Conservation (phyloP, 2,113 vertebrate genomes). For the Corythornis madagascariensis region DNA sequence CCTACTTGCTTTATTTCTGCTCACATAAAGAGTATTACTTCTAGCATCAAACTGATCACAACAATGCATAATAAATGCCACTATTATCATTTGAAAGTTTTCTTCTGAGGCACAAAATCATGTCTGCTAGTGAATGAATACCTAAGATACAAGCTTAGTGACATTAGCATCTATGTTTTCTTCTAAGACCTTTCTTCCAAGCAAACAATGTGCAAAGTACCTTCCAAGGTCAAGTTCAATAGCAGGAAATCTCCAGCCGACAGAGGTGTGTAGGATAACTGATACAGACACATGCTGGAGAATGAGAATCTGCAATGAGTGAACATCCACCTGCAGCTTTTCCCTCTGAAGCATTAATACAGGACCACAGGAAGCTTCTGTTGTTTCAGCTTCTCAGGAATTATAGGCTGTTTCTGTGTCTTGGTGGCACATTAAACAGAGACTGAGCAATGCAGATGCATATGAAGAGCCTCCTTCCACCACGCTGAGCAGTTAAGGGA, state of each 20-base stretch:
- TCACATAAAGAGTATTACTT: background rate
- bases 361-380: constrained; percentile 53
- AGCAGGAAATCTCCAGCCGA: constrained; percentile 53
- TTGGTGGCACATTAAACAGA: constrained; percentile 16
- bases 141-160: background rate
- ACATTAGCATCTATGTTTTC: constrained; percentile 26
- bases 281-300: constrained; percentile 29
- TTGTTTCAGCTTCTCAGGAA: constrained; percentile 55
- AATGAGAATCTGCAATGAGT: constrained; percentile 46
- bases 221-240: constrained; percentile 63
- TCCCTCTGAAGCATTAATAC: constrained; percentile 30
- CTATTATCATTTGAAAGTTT: background rate
- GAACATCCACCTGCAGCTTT: constrained; percentile 55
- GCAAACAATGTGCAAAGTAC: background rate
- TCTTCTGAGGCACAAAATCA: background rate
- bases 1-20: background rate
- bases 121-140: background rate
- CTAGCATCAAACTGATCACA: background rate
- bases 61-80: background rate
- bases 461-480: background rate
- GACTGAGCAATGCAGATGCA: constrained; percentile 7
- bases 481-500: constrained; percentile 32
- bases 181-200: constrained; percentile 29
- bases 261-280: constrained; percentile 43
- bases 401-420: constrained; percentile 6